Conservation (phyloP, 2,113 vertebrate species). For the Perognathus longimembris region DNA sequence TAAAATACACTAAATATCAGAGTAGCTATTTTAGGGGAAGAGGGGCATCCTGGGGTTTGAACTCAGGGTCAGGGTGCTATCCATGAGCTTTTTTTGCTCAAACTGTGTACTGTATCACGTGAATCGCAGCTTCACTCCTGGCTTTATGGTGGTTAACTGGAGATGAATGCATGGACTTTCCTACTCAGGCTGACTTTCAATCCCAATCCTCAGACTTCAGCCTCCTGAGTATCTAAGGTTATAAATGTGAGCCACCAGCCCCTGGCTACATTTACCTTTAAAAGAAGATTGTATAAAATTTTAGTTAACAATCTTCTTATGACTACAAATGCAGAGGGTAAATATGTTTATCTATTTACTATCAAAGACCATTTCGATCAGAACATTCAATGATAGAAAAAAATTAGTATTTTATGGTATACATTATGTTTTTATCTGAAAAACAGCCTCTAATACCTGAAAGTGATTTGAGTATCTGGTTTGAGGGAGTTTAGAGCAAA, state of each 20-base stretch:
- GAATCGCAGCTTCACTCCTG: too few species aligned
- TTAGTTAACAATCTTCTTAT: slow-evolving; percentile 55
- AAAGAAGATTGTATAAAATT: slow-evolving; percentile 53
- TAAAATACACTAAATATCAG: neutral
- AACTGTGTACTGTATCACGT: too few species aligned
- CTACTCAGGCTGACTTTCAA: too few species aligned
- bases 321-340: slow-evolving; percentile 2
- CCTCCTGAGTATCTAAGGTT: too few species aligned
- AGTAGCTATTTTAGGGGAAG: neutral
- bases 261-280: neutral
- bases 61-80: too few species aligned
- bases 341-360: slow-evolving; percentile 2
- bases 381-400: neutral
- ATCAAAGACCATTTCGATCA: slow-evolving; percentile 29
- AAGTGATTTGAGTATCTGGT: slow-evolving; percentile 47
- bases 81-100: too few species aligned
- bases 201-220: too few species aligned
- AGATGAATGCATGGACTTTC: too few species aligned
- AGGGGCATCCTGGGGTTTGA: too few species aligned
- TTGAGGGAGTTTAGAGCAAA: slow-evolving; percentile 52
- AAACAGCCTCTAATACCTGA: slow-evolving; percentile 35
- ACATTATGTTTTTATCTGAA: slow-evolving; percentile 1
- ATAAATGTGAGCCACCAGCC: too few species aligned
- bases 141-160: too few species aligned
- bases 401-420: neutral